Evolutionary conservation across 1,140 invertebrate species (phyloP), one percentile per base, ranked within the genome.

Genomic region (Dendrolimus punctatus): DNA sequence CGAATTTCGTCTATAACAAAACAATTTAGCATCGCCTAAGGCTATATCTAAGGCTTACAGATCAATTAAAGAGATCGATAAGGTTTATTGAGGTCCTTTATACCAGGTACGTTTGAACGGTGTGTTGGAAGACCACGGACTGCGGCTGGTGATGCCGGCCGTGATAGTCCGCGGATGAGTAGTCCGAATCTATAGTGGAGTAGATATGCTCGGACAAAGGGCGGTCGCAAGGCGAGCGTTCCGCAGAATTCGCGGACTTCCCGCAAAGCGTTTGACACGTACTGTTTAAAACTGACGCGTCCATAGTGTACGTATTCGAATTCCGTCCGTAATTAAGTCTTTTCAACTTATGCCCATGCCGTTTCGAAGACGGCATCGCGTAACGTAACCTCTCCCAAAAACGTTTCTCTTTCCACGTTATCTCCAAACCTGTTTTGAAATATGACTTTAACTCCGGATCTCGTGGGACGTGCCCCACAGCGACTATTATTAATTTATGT

Each of bases 311-410:
- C 58, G 89, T 89, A 70, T 89, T 89, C 45, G 89, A 89, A 69
- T 90, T 88, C 53, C 90, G 89, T 44, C 90, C 87, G 55, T 90
- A 88, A 66, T 90, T 87, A 54, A 90, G 78, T 55, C 88, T 87
- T 68, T 92, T 90, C 63, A 91, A 89, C 77, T 92, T 91, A 53
- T 89, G 88, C 62, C 91, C 83, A 55, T 85, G 88, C 76, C 72
- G 87, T 61, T 91, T 90, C 56, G 89, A 89, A 45, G 90, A 89
- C 45, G 96, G 96, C 91, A 98, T 92, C 5, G 94, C 93, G 82
- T 95, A 97, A 54, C 93, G 90, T 66, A 98, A 88, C 73, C 95
- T 93, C 72, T 97, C 95, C 95, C 95, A 97, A 78, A 98, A 98
- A 61, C 93, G 90, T 68, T 94, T 94, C 79, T 97, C 95, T 59